Evolutionary conservation across 2,888 invertebrate species (phyloP), one percentile per base, ranked within the genome.

Genomic region (Unio pictorum): DNA sequence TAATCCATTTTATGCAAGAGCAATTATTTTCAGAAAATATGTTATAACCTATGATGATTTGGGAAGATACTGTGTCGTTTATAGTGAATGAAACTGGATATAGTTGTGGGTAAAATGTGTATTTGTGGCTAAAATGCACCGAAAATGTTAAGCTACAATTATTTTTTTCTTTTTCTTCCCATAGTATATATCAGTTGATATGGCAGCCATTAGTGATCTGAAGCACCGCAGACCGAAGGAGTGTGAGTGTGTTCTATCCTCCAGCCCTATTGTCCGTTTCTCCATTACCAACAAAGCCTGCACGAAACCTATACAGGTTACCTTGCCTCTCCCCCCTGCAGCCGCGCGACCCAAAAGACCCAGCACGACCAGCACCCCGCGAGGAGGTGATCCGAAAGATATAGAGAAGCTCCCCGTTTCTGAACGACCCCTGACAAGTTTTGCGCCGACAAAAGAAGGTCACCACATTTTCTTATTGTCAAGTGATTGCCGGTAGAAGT

Each of bases 161-260:
- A 2, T 60, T 60, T 18, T n/a, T 64, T 17, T 4, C 4, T 54
- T n/a, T 6, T 23, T 28, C 55, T 45, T 28, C 54, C n/a, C 17
- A 20, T 7, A 88, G 88, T 80, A 87, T 28, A 86, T 87, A 60
- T 79, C 83, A 0, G 77, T 87, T 8, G 88, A 88, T 61, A 71
- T 79, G 26, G 68, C 78, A 57, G 62, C 80, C 1, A 78, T 87
- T 5, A 72, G 80, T 0, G 87, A 87, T n/a, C 68, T 88, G 7
- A 84, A 82, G 66, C 30, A 61, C 11, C 71, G 81, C 26, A 61
- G 73, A 6, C 80, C 80, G 0, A 73, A 67, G 1, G 80, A 79
- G 30, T 84, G 86, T 71, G 77, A 69, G 30, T 69, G 68, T 34
- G 73, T 87, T 7, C 58, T 85, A 30, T 75, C 85, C 23, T 76